Evolutionary conservation across 2,797 vertebrate species (phyloP), one percentile per base, ranked within the genome.

Genomic region (Dicrostonyx torquatus): DNA sequence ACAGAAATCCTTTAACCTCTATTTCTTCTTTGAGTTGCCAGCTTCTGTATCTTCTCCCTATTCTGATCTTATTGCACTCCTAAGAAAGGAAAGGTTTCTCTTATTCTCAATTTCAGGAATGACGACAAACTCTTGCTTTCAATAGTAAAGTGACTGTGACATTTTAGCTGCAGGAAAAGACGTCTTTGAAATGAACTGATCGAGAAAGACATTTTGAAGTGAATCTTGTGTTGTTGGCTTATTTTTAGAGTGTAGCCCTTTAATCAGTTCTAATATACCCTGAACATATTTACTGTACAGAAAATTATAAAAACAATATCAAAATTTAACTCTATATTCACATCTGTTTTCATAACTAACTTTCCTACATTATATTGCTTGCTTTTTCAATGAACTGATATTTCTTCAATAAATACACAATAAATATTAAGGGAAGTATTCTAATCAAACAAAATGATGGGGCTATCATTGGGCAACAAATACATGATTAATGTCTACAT

Each of bases 171-270:
- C 68, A 82, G 37, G 11, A 94, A 86, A 82, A 82, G 5, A 64
- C 20, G 31, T 85, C 40, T 82, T 88, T 90, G 50, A 92, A 96
- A 29, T 70, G 18, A 94, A 58, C 55, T 70, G 29, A n/a, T 85
- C 26, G 70, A 45, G 70, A n/a, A 72, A 64, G 26, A 37, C 40
- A 62, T 26, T 5, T 37, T 53, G 40, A 91, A 62, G 3, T 15
- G 70, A 62, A 13, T 20, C 13, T 58, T 58, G 5, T 53, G 8
- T 48, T 40, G 26, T 26, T n/a, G 37, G 12, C 12, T 43, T 40
- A 45, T 12, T 86, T 95, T 89, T 9, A 75, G 22, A 18, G 3
- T 50, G 11, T 55, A 22, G 17, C 75, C 34, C 48, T 87, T 87
- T 48, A 85, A 68, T 43, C 2, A 17, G 8, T 68, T 6, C 26